phyloP scores from a whole-genome alignment of 2,888 invertebrate species.

The Adelphocoris suturalis region DNA sequence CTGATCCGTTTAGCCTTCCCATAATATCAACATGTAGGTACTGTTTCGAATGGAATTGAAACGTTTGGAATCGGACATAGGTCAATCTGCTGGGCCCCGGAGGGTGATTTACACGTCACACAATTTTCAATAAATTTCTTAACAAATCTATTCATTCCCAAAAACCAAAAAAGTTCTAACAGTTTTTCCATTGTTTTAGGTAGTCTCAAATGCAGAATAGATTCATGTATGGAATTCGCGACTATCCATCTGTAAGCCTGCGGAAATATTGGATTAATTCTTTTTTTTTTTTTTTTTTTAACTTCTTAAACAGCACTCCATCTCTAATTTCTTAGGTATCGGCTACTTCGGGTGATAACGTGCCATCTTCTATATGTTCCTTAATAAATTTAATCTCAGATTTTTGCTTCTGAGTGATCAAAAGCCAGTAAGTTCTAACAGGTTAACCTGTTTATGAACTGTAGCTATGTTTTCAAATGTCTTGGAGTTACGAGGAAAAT shows the following conservation, averaged over 20 bases:
- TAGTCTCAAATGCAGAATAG: neutral
- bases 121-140: constrained; percentile 22
- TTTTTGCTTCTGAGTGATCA: no score
- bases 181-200: neutral
- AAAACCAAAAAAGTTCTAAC: neutral
- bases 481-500: no score
- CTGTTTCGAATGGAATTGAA: neutral
- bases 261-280: neutral
- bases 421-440: no score
- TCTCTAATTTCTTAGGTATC: neutral
- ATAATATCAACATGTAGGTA: neutral
- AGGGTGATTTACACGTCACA: neutral
- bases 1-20: neutral
- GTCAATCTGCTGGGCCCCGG: neutral
- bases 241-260: neutral
- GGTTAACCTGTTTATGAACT: no score
- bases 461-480: no score
- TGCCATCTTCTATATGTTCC: neutral
- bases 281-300: neutral
- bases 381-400: no score
- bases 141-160: neutral
- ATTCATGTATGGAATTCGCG: neutral
- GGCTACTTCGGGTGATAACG: neutral
- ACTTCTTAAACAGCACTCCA: neutral
- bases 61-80: constrained; percentile 17